A percentile compares a stretch with the other conserved stretches of the same genome.
phyloP scores from a whole-genome alignment of 2,113 vertebrate species.

The Rhinopomastus cyanomelas region DNA sequence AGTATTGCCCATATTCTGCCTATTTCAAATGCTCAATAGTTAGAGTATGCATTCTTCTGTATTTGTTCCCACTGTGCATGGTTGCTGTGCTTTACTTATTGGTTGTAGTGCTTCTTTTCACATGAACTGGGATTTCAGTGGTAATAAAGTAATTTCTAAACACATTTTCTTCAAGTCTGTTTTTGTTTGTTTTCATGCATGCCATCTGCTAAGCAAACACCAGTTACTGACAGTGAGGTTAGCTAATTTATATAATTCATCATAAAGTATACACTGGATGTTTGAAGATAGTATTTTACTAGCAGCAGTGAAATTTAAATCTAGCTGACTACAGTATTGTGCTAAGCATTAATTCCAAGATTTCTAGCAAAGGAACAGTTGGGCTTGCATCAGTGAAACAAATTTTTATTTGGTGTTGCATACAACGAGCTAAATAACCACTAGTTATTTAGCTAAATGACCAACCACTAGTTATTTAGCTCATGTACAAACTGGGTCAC shows the following conservation, averaged over 20 bases:
- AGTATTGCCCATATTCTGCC: slow-evolving; percentile 2
- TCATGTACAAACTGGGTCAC: not conserved
- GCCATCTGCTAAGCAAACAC: not conserved
- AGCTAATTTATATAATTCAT: not conserved
- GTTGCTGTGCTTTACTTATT: not conserved
- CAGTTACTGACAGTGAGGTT: not conserved
- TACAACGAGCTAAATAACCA: too few relatives aligned
- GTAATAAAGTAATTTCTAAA: not conserved
- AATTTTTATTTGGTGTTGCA: not conserved
- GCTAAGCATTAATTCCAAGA: not conserved
- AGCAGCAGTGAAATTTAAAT: not conserved
- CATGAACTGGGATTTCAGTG: not conserved
- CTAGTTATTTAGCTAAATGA: too few relatives aligned
- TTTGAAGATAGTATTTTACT: not conserved
- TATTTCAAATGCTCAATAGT: not conserved
- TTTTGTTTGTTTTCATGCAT: not conserved
- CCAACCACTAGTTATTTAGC: not conserved
- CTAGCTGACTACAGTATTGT: not conserved
- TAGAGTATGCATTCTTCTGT: not conserved
- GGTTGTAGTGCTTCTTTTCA: not conserved
- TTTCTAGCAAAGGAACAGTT: not conserved
- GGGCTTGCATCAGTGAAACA: not conserved
- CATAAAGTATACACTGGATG: not conserved
- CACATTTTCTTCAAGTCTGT: not conserved
- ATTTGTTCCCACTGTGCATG: not conserved